Evolutionary conservation across 37 sponge, comb jelly and placozoan species (phyloP), one percentile per base, ranked within the genome.

Genomic region (Halichondria panicea): DNA sequence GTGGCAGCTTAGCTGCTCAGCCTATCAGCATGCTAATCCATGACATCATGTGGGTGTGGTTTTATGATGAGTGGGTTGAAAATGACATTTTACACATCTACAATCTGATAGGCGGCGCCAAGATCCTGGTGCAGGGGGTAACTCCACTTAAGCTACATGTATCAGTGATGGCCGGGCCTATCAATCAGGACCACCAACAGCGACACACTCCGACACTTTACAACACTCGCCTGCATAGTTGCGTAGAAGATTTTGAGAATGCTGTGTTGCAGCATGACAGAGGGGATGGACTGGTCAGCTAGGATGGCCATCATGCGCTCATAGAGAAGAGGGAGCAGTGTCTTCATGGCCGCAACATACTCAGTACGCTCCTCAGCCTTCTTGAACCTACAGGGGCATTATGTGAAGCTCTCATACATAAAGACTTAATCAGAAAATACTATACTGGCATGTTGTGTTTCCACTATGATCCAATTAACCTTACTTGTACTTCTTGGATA

Each of bases 201-300:
- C n/a, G n/a, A n/a, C n/a, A n/a, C n/a, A n/a, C n/a, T n/a, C n/a
- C n/a, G n/a, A n/a, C 18, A 18, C 27, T 25, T 50, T 11, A 8
- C 9, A 2, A 67, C 42, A 45, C 86, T 21, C 35, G 91, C 89
- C 81, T 95, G 84, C 60, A 95, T 93, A 6, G 84, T 67, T 55
- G 81, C 65, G 43, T 84, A 79, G 72, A 93, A 84, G 22, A 97
- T 82, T 71, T 97, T 97, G 40, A 97, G 78, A 0, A 97, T 88
- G 57, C 64, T 67, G 45, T 88, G 88, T 61, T 97, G 97, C 24
- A 90, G 54, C 22, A 44, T 59, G 34, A 78, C 89, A 5, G 92
- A 87, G 8, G 44, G 33, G 24, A 78, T 72, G 15, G 85, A 79
- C 38, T 85, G 91, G 66, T 90, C 77, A 1, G 79, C 44, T 19